These are phyloP conservation scores for Agrochola lota DNA, from an alignment of 2,888 invertebrate genomes.

Conservation along the genomic window DNA sequence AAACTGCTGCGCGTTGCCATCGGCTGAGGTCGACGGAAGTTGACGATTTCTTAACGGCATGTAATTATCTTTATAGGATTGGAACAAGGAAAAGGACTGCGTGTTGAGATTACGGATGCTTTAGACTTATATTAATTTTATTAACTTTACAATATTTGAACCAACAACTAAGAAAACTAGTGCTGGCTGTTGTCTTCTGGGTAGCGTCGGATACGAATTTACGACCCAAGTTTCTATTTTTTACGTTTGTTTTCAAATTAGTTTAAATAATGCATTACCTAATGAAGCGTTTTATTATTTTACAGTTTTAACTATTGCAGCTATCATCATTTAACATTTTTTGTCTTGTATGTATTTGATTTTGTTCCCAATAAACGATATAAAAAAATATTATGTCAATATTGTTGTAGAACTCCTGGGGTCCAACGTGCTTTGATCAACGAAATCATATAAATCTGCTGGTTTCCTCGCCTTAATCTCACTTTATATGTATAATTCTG, in stretches of 20 bases:
- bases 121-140: constrained; percentile 18
- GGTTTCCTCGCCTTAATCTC: not conserved
- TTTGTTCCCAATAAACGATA: too few species aligned
- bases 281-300: not conserved
- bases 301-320: too few species aligned
- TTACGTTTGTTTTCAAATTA: not conserved
- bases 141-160: constrained; percentile 5
- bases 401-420: not conserved
- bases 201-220: constrained; percentile 5
- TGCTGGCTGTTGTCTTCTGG: not conserved
- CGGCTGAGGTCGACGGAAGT: constrained; percentile 84
- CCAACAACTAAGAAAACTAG: not conserved
- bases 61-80: constrained; percentile 75
- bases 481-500: not conserved
- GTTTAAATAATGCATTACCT: not conserved
- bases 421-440: not conserved
- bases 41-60: constrained; percentile 82
- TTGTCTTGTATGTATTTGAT: too few species aligned
- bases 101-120: constrained; percentile 41
- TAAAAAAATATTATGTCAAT: too few species aligned
- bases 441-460: not conserved
- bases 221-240: not conserved
- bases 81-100: constrained; percentile 71
- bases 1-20: constrained; percentile 73
- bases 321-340: too few species aligned